These are phyloP conservation scores for Aegotheles bennettii DNA, from an alignment of 2,113 vertebrate genomes.

Conservation along the genomic window DNA sequence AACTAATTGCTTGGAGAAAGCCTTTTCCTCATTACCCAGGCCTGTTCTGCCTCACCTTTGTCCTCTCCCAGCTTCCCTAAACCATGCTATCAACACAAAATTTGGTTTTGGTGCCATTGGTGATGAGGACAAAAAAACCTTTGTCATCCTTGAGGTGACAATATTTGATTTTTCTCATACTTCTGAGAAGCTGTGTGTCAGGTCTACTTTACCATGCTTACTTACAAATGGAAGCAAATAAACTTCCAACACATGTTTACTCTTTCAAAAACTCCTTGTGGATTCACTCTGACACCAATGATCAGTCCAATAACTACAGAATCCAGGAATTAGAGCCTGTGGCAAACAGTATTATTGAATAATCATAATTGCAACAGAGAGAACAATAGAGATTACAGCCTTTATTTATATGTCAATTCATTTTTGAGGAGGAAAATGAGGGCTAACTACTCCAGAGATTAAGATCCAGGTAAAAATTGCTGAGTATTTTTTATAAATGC, in stretches of 20 bases:
- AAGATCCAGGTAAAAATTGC: not conserved
- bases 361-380: not conserved
- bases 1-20: not conserved
- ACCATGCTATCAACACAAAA: not conserved
- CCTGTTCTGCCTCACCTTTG: not conserved
- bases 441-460: not conserved
- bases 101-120: not conserved
- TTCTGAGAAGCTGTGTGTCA: not conserved
- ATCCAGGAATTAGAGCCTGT: not conserved
- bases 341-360: not conserved
- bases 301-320: not conserved
- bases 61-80: not conserved
- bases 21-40: not conserved
- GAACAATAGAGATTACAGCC: not conserved
- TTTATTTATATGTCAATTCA: not conserved
- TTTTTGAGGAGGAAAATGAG: not conserved
- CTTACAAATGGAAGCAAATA: not conserved
- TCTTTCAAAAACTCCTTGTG: not conserved
- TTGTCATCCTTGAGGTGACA: not conserved
- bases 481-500: not conserved
- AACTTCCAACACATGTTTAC: not conserved
- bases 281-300: not conserved
- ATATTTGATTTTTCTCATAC: not conserved
- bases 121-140: not conserved
- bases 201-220: not conserved